Evolutionary conservation across 1,140 invertebrate genomes (phyloP), one percentile per base, ranked within the genome.

Genomic region (Brachionus calyciflorus): DNA sequence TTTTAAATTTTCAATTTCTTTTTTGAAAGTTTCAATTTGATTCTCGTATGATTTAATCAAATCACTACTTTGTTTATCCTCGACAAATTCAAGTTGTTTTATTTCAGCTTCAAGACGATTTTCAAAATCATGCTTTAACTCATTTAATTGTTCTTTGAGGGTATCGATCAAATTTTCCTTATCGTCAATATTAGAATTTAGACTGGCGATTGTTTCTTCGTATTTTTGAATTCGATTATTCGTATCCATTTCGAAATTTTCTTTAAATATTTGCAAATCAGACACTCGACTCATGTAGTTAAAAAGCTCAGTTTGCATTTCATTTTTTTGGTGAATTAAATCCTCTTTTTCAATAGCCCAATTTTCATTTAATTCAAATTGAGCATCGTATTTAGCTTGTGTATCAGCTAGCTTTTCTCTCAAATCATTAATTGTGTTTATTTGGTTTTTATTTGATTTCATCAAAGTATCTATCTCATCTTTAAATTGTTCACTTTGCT

Each of bases 331-430:
- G 19, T 73, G 69, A 19, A 55, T 55, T 14, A 73, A 33, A 9
- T 73, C 46, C 33, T 73, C 69, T 51, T 73, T 73, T 73, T 73
- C 69, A 17, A 51, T 49, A 19, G 69, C 37, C 69, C 69, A 55
- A 21, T 73, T 49, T 21, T 73, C 69, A 21, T 73, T 73, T 14
- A 55, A 19, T 73, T 73, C 51, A 26, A 49, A 40, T 73, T 55
- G 46, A 4, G 26, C 24, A 19, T 73, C 51, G n/a, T 40, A 55
- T 26, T 73, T 73, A 4, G 46, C 44, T 33, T 73, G 69, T 14
- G 51, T 14, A 40, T 73, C 69, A 12, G n/a, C 5, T 41, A 73
- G 17, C 24, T 73, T 55, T 28, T 65, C 60, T 44, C 21, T 65
- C n/a, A 65, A 14, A 65, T 44, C 40, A 44, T 65, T 65, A 24